Evolutionary conservation across 2,797 vertebrate genomes (phyloP), one percentile per base, ranked within the genome.

Genomic region (Peromyscus attwateri): DNA sequence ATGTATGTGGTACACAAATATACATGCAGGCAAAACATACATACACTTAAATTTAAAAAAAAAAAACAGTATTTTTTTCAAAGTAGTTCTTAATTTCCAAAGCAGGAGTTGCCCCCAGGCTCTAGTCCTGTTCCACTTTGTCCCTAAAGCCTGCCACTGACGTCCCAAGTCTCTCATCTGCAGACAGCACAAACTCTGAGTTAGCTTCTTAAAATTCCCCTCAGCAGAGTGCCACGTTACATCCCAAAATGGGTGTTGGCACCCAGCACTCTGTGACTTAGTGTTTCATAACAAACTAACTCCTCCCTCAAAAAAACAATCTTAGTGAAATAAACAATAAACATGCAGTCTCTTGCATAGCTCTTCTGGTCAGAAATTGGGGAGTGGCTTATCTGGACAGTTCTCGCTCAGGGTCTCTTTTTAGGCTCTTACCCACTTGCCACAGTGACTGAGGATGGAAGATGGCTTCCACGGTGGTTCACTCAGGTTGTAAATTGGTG

Each of bases 161-260:
- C 64, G 57, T 46, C 70, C 68, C 31, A 6, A 71, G 71, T 64
- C 57, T 90, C 64, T 31, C 29, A 70, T 46, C 17, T 25, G 4
- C 17, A 62, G 43, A 91, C 37, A 68, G 68, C n/a, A 95, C 29
- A 83, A 90, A 80, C 49, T 91, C 46, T 84, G n/a, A 77, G 37
- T 37, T 64, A 27, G n/a, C 81, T 16, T 49, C 66, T 55, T 89
- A 40, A 77, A 79, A 40, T 34, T 85, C 27, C 21, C n/a, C 52
- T 57, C n/a, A 55, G 29, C 68, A 83, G 77, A 62, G 27, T 29
- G 46, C 49, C 3, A 57, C 34, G 40, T n/a, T 34, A 55, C 46
- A 37, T 40, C 34, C 83, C 4, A 92, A 88, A 95, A 84, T 19
- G 37, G 60, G 71, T 37, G 5, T 2, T 49, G 6, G 66, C 76